Evolutionary conservation across 2,113 vertebrate species (phyloP).

Genomic region (Anarhynchus alexandrinus): DNA sequence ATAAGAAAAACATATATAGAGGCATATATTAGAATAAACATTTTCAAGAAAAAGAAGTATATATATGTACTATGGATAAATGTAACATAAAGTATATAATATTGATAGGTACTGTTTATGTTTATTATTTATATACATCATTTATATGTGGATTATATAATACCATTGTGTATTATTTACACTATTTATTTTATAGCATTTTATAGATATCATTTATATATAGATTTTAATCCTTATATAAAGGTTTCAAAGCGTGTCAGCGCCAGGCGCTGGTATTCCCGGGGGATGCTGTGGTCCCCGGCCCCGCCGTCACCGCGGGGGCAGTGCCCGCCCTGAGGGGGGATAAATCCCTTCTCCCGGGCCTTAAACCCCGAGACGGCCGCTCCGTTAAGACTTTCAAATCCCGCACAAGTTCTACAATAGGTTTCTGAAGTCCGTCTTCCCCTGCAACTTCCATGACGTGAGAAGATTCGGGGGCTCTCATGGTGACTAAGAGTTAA

Average conservation of each 20-base stretch:
- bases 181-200: neutral
- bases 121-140: no score
- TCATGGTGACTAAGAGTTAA: fast-evolving
- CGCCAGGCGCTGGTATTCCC: no score
- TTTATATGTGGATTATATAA: neutral
- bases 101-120: no score
- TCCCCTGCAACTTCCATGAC: fast-evolving
- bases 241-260: fast-evolving
- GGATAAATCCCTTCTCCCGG: fast-evolving
- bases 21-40: fast-evolving
- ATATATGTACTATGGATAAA: neutral
- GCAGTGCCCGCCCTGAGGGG: neutral
- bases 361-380: fast-evolving
- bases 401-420: neutral
- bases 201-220: fast-evolving
- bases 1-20: neutral
- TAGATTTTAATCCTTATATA: neutral
- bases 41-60: no score
- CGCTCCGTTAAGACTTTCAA: neutral
- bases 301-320: neutral
- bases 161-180: no score
- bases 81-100: no score
- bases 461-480: neutral
- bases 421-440: neutral
- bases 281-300: neutral